These are phyloP conservation scores for Andrena haemorrhoa DNA, from an alignment of 2,888 invertebrate genomes.

Conservation along the genomic window DNA sequence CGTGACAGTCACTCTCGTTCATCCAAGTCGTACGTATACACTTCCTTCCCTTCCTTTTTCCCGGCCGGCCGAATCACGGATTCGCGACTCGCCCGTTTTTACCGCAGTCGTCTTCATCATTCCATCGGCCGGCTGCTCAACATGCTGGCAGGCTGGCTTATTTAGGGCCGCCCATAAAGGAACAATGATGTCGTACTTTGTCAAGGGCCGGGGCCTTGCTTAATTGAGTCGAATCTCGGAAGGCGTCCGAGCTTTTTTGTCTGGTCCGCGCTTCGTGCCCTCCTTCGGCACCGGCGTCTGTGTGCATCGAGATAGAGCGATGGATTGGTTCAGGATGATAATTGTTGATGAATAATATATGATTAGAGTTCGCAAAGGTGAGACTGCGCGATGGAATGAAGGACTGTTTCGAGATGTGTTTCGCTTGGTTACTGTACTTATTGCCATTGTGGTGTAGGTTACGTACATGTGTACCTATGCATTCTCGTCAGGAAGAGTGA, in stretches of 20 bases:
- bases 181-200: slow-evolving; percentile 83
- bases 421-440: no score
- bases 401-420: no score
- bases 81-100: slow-evolving; percentile 63
- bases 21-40: slow-evolving; percentile 1
- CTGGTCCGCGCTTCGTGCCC: slow-evolving; percentile 36
- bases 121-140: slow-evolving; percentile 75
- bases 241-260: slow-evolving; percentile 68
- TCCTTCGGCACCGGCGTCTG: background rate
- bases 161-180: slow-evolving; percentile 79
- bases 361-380: background rate
- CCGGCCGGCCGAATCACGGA: slow-evolving; percentile 31
- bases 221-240: slow-evolving; percentile 82
- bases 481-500: no score
- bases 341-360: background rate
- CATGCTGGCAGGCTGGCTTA: slow-evolving; percentile 78
- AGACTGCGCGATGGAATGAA: no score
- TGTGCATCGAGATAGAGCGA: background rate
- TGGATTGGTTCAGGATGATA: slow-evolving; percentile 10
- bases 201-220: slow-evolving; percentile 76
- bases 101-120: slow-evolving; percentile 74
- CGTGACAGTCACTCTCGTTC: slow-evolving; percentile 26
- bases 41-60: slow-evolving; percentile 36
- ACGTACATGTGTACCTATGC: no score
- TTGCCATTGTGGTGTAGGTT: no score